A percentile compares a stretch with the other conserved stretches of the same genome.
Evolutionary conservation across 2,888 invertebrate genomes (phyloP).

Genomic region (Crocallis elinguaria): DNA sequence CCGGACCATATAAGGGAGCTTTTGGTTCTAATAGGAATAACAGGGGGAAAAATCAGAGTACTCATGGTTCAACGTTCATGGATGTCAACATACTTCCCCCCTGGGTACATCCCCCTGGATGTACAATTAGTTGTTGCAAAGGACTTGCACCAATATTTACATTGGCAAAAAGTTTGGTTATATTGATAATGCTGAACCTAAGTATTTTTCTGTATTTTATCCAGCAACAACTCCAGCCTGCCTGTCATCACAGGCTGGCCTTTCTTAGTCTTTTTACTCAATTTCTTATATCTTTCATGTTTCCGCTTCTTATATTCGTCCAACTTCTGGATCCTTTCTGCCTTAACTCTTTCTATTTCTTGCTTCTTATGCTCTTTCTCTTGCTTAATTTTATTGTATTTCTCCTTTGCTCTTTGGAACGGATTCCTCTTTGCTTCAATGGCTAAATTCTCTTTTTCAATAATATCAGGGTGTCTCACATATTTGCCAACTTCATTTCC

Average conservation of each 20-base stretch:
- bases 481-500: conserved; percentile 59
- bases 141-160: no score
- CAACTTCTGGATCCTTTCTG: conserved; percentile 86
- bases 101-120: no score
- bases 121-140: no score
- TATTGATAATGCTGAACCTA: not conserved
- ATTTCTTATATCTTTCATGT: conserved; percentile 87
- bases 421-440: conserved; percentile 65
- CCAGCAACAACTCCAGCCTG: conserved; percentile 90
- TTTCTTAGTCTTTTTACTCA: conserved; percentile 90
- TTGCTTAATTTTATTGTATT: conserved; percentile 81
- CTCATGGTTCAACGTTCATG: no score
- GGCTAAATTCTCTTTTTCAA: conserved; percentile 53
- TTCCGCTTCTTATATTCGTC: conserved; percentile 89
- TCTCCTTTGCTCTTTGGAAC: conserved; percentile 80
- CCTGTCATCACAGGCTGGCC: conserved; percentile 95
- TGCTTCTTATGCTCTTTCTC: conserved; percentile 81
- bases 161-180: no score
- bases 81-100: no score
- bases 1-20: no score
- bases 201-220: conserved; percentile 87
- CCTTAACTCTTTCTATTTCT: conserved; percentile 74
- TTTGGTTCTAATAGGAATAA: no score
- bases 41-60: no score
- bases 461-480: conserved; percentile 73